Percentiles rank a stretch among this genome's conserved stretches.
phyloP scores from a whole-genome alignment of 2,797 vertebrate species.

The Diglossa cyanea region DNA sequence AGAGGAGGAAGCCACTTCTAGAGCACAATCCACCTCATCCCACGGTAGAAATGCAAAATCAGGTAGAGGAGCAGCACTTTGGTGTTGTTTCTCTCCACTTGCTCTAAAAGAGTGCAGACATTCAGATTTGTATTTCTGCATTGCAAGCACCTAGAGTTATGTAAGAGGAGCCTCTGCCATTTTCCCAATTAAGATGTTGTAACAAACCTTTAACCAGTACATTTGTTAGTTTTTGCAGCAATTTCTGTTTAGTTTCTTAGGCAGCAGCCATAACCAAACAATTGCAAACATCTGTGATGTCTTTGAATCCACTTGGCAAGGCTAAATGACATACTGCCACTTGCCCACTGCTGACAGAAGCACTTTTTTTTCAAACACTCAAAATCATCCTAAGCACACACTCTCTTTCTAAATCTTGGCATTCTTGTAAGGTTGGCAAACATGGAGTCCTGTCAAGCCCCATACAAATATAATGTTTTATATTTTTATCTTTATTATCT shows the following conservation, averaged over 20 bases:
- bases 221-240: background rate
- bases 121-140: background rate
- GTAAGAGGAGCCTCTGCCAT: background rate
- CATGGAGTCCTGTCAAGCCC: background rate
- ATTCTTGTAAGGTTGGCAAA: background rate
- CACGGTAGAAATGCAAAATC: background rate
- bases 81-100: background rate
- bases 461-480: background rate
- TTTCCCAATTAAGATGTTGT: background rate
- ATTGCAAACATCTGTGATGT: background rate
- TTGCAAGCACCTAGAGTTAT: background rate
- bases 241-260: constrained; percentile 14
- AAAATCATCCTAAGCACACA: background rate
- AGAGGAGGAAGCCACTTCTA: background rate
- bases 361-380: background rate
- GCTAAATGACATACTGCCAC: background rate
- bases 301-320: constrained; percentile 7
- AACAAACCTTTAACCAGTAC: background rate
- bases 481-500: background rate
- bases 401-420: background rate
- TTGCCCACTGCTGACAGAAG: background rate
- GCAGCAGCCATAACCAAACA: background rate
- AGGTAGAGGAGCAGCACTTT: background rate
- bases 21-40: background rate
- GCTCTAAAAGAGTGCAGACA: background rate